Base-by-base conservation (phyloP, 2,113 vertebrate species). In the Brachionichthys hirsutus region DNA sequence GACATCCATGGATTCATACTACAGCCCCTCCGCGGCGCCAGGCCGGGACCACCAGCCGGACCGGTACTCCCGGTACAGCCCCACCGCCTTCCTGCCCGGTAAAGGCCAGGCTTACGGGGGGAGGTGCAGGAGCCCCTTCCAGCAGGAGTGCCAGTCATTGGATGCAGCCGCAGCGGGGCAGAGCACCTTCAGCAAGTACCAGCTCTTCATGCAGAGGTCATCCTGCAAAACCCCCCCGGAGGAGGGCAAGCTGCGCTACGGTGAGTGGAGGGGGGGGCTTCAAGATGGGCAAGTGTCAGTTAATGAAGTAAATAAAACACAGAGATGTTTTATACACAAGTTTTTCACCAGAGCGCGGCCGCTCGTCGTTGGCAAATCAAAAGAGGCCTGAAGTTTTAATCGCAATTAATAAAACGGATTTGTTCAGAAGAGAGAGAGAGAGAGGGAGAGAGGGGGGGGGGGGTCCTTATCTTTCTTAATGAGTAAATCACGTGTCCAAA, bases 1-100 rank as follows among this genome's bases (percentile, higher is more conserved):
- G 87, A 93, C 94, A 91, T 93, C 94, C 92, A 98, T 98, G 97
- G 96, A 99, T 94, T 93, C 95, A 89, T 99, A 97, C 91, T 98
- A 96, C 91, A 94, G 90, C 87, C 85, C 87, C 62, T 84, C 94
- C 80, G 92, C 93, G 84, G 90, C 93, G 76, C 95, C 94, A 91
- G 92, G 91, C 89, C 89, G 95, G 92, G 92, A 94, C 89, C 92
- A 93, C 84, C 82, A 89, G 62, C 53, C 83, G 70, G 94, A 94
- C 86, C 95, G n/a, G n/a, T n/a, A 94, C 89, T 98, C 95, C 87
- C 93, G 95, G 87, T 95, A 98, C 87, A 84, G 92, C 87, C 88
- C 95, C 44, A 73, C 94, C 19, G 79, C 93, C 90, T 97, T 97
- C 92, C 93, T 96, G 89, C 85, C 92, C 88, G 91, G 89, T 92